Conservation (phyloP, 2,797 vertebrate genomes). For the Myotis vivesi region DNA sequence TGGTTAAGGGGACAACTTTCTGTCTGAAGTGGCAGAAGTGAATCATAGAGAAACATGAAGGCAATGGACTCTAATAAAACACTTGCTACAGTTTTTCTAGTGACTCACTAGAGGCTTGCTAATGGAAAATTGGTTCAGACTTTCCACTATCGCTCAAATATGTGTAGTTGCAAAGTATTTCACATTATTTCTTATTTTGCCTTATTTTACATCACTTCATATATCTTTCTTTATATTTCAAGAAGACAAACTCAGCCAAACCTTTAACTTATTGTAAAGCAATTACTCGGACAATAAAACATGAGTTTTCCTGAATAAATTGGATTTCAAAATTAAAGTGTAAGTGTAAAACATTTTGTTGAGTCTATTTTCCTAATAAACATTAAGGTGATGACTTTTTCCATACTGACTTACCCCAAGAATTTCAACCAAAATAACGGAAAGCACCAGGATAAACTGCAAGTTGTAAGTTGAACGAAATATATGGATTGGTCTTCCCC, state of each 20-base stretch:
- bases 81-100: background rate
- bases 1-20: slow-evolving; percentile 11
- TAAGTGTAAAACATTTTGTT: slow-evolving; percentile 54
- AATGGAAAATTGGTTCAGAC: slow-evolving; percentile 41
- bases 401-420: background rate
- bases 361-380: slow-evolving; percentile 28
- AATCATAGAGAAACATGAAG: background rate
- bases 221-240: slow-evolving; percentile 35
- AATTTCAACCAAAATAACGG: slow-evolving; percentile 29
- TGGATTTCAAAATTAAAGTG: slow-evolving; percentile 51
- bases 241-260: slow-evolving; percentile 44
- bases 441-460: slow-evolving; percentile 6
- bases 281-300: slow-evolving; percentile 39
- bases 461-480: background rate
- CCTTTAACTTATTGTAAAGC: slow-evolving; percentile 19
- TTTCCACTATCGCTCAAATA: slow-evolving; percentile 24
- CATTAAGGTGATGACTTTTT: background rate
- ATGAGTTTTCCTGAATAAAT: slow-evolving; percentile 30
- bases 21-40: background rate
- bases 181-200: slow-evolving; percentile 48
- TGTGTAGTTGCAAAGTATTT: slow-evolving; percentile 26
- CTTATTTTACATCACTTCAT: slow-evolving; percentile 37
- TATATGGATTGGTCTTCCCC: background rate
- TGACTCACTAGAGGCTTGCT: background rate
- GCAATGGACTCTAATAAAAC: background rate